These are phyloP conservation scores for Ornithoptera alexandrae DNA, from an alignment of 2,888 invertebrate genomes.

Conservation along the genomic window DNA sequence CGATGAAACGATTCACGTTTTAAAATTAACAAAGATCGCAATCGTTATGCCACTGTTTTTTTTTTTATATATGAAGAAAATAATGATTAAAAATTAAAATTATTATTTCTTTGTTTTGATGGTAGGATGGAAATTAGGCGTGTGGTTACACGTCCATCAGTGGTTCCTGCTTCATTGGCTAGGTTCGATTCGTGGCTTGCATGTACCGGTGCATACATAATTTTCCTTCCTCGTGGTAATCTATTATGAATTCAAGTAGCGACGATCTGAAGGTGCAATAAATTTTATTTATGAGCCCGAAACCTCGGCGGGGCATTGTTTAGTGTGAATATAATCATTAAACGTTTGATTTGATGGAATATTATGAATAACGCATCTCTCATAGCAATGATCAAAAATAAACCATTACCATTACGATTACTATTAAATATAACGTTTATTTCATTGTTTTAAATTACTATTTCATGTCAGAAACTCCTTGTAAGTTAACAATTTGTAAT, in stretches of 20 bases:
- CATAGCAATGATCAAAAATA: too few species aligned
- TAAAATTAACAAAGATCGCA: too few species aligned
- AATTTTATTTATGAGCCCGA: conserved; percentile 15
- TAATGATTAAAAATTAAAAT: neutral
- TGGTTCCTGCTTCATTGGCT: neutral
- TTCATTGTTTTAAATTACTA: too few species aligned
- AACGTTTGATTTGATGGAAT: conserved; percentile 6
- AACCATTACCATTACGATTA: too few species aligned
- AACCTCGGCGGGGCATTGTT: conserved; percentile 4
- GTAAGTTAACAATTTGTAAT: too few species aligned
- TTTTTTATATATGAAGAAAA: neutral
- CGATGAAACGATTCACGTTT: too few species aligned
- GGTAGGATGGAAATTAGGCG: neutral
- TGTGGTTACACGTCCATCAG: neutral
- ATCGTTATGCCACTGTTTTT: too few species aligned
- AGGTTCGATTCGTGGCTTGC: neutral
- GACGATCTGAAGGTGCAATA: conserved; percentile 8
- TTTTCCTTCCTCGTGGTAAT: conserved; percentile 24
- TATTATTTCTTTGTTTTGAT: neutral
- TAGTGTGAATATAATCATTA: conserved; percentile 1
- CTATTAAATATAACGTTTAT: too few species aligned
- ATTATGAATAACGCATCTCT: neutral
- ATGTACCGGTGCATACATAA: conserved; percentile 4
- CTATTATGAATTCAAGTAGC: conserved; percentile 15
- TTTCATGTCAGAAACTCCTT: too few species aligned